A percentile compares a stretch with the other conserved stretches of the same genome.
Evolutionary conservation across 2,113 vertebrate species (phyloP).

Genomic region (Canis aureus): DNA sequence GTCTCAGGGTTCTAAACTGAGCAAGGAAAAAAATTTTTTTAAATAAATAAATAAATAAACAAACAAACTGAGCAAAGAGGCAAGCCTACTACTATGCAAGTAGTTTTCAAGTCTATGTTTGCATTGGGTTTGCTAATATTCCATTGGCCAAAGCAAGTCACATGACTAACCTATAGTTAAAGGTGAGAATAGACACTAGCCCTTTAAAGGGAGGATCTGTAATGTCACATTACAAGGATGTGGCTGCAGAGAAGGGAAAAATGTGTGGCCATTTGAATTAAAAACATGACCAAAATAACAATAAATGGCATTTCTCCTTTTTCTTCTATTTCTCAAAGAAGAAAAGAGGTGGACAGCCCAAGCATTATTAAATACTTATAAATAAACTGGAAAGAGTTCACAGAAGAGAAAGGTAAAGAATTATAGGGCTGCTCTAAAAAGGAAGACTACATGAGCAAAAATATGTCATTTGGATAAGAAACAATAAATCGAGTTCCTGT

Average conservation of each 20-base stretch:
- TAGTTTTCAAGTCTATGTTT: neutral
- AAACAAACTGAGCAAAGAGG: neutral
- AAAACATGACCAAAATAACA: neutral
- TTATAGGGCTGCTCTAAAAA: neutral
- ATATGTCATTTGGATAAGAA: constrained; percentile 8
- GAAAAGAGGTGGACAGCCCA: neutral
- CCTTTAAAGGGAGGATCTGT: neutral
- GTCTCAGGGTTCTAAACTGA: neutral
- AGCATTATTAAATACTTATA: neutral
- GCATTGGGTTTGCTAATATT: neutral
- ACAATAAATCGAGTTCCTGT: neutral
- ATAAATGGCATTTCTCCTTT: neutral
- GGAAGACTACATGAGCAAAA: neutral
- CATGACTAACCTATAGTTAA: neutral
- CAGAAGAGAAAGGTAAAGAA: constrained; percentile 4
- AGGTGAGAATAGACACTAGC: neutral
- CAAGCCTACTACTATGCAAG: neutral
- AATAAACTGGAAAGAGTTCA: neutral
- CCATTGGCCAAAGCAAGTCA: neutral
- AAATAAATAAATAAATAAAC: too few relatives aligned
- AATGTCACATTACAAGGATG: neutral
- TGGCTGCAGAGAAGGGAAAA: neutral
- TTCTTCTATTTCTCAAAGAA: neutral
- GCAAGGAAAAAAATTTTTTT: neutral
- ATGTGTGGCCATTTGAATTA: neutral